Evolutionary conservation across 2,113 vertebrate genomes (phyloP).

Genomic region (Epinephelus fuscoguttatus): DNA sequence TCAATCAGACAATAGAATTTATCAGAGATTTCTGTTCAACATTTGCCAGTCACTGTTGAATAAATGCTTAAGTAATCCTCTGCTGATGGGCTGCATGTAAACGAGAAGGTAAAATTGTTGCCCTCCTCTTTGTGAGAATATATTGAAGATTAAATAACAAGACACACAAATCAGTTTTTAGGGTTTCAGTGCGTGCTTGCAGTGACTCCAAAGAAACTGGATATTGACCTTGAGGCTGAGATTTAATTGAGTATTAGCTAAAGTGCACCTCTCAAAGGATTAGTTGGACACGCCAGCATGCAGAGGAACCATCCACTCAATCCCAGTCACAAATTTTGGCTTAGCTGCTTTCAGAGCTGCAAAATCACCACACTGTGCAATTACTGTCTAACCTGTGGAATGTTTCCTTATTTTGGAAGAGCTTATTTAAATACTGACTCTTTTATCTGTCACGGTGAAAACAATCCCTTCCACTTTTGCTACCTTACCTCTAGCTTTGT

Average conservation of each 20-base stretch:
- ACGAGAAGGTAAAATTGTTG: neutral
- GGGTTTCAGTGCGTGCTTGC: neutral
- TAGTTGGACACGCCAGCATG: constrained; percentile 26
- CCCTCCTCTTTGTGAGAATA: neutral
- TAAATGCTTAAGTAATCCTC: constrained; percentile 24
- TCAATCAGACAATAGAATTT: neutral
- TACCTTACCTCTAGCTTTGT: constrained; percentile 34
- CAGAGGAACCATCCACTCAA: constrained; percentile 31
- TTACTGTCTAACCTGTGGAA: constrained; percentile 9
- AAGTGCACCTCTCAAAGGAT: constrained; percentile 55
- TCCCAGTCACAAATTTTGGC: constrained; percentile 24
- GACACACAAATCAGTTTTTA: neutral
- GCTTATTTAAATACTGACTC: constrained; percentile 44
- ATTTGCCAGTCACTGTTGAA: constrained; percentile 22
- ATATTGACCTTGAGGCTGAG: constrained; percentile 29
- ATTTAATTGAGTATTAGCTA: constrained; percentile 45
- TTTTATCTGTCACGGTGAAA: constrained; percentile 7
- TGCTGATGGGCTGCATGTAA: neutral
- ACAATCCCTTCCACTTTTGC: neutral
- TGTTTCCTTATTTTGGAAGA: constrained; percentile 4
- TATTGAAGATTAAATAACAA: constrained; percentile 24
- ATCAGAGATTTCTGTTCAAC: neutral
- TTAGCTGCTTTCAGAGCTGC: constrained; percentile 24
- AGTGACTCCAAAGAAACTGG: constrained; percentile 4
- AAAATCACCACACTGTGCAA: constrained; percentile 8